Base-by-base conservation (phyloP, 2,113 vertebrate genomes). In the Tragulus kanchil region DNA sequence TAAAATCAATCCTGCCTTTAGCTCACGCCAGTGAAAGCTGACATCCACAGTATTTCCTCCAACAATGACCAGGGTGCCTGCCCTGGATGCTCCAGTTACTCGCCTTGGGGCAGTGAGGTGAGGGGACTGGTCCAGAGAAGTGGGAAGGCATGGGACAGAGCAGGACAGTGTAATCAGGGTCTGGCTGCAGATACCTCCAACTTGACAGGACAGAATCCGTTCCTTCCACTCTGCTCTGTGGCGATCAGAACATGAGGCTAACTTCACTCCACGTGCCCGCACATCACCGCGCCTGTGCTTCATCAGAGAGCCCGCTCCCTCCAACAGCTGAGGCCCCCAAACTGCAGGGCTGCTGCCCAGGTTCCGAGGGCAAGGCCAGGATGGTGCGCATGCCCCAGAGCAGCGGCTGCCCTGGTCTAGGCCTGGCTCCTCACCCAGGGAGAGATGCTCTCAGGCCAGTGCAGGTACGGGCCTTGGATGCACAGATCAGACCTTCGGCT, bases 341-440 rank as follows among this genome's bases (percentile, higher is more conserved):
- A 13, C 5, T 36, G 17, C 21, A 42, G 8, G 2, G 5, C 64
- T 54, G 3, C 25, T 8, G 71, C 54, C 26, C 19, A 1, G 54
- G 11, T 8, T 12, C 3, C 28, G 0, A 3, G 19, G 42, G 4
- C 6, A 3, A 28, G 21, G 19, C 48, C 0, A 0, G n/a, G 58
- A 3, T 50, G 50, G 50, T 8, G 21, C 19, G 10, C 59, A 36
- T 36, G 1, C 59, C 21, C 50, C 26, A 17, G 48, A 78, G 50
- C 50, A 77, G 73, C 5, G 4, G 21, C 13, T 0, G 1, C 23
- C 23, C n/a, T 21, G 31, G 21, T 13, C 23, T 64, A 52, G 56
- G n/a, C 56, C 31, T 19, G 0, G 5, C 21, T 50, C 31, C 31
- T 59, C 6, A 11, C 6, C 10, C 13, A 5, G 3, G 3, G 31